Evolutionary conservation across 1,140 invertebrate species (phyloP).

Genomic region (Platorchestia sp.): DNA sequence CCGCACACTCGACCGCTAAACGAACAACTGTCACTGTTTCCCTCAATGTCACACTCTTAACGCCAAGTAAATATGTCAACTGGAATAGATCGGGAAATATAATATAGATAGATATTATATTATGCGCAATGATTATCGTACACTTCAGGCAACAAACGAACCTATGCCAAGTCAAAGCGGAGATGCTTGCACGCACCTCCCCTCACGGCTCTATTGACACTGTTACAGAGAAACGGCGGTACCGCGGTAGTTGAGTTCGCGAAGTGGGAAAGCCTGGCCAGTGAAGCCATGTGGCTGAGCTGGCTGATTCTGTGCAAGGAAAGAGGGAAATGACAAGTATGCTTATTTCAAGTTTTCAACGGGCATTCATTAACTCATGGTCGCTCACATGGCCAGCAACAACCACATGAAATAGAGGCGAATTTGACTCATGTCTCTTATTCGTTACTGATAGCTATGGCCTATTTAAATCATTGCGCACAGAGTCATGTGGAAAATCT

Average conservation of each 20-base stretch:
- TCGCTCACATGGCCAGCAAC: too few species aligned
- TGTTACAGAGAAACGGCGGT: background rate
- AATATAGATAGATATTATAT: background rate
- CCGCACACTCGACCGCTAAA: background rate
- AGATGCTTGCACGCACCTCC: background rate
- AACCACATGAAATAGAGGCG: background rate
- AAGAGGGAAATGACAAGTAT: background rate
- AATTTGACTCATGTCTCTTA: background rate
- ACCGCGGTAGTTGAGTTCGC: background rate
- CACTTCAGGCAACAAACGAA: background rate
- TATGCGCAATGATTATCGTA: background rate
- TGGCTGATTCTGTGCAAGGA: background rate
- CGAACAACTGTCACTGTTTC: slow-evolving; percentile 42
- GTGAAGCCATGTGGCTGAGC: background rate
- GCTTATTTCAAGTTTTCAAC: background rate
- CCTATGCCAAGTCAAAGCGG: background rate
- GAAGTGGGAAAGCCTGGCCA: background rate
- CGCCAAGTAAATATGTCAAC: background rate
- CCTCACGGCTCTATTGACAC: background rate
- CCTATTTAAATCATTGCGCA: background rate
- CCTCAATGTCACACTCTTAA: background rate
- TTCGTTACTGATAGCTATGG: background rate
- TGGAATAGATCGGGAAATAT: background rate
- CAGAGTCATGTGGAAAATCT: background rate
- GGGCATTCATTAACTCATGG: background rate